Evolutionary conservation across 2,113 vertebrate species (phyloP).

Genomic region (Bufo bufo): DNA sequence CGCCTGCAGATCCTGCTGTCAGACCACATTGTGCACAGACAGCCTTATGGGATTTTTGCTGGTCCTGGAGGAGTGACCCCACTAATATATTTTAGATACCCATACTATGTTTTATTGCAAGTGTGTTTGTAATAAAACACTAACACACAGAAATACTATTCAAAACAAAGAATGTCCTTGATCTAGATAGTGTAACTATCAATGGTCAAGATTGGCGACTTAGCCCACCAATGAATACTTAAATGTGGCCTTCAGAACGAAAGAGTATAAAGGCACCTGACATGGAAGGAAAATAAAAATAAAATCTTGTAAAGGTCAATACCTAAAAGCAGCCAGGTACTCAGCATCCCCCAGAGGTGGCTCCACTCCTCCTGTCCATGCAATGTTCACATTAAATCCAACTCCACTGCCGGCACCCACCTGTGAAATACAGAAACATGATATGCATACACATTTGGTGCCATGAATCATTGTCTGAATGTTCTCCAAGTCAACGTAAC

Average conservation of each 20-base stretch:
- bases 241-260: neutral
- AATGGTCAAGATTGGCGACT: neutral
- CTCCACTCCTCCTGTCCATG: constrained; percentile 86
- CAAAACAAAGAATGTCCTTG: neutral
- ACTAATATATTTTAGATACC: neutral
- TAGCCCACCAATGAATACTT: neutral
- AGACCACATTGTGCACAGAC: no score
- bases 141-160: neutral
- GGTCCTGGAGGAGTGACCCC: neutral
- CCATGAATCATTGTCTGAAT: neutral
- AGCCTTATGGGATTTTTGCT: no score
- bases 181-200: neutral
- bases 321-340: constrained; percentile 85
- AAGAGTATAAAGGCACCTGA: neutral
- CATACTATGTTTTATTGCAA: neutral
- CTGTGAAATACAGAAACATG: constrained; percentile 63
- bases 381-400: constrained; percentile 86
- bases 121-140: neutral
- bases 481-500: neutral
- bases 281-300: neutral
- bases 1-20: no score
- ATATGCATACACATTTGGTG: neutral
- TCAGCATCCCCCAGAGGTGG: constrained; percentile 86
- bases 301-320: neutral
- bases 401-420: constrained; percentile 81